Base-by-base conservation (phyloP, 2,113 vertebrate genomes). In the Dryoscopus gambensis region DNA sequence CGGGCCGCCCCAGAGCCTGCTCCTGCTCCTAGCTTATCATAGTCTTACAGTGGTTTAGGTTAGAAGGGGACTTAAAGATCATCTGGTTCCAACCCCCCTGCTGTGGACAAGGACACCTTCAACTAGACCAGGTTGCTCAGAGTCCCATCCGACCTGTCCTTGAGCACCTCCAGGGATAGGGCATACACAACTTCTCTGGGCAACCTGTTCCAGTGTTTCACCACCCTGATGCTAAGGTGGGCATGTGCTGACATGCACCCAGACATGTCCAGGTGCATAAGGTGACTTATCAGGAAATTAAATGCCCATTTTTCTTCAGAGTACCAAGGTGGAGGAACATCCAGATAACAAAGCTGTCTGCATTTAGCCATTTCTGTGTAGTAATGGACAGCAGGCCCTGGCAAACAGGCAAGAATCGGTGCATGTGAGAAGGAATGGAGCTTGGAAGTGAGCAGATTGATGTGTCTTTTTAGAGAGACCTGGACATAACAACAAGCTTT, bases 311-410 rank as follows among this genome's bases (percentile, higher is more conserved):
- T 50, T 71, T 52, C 46, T 47, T 42, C 28, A 4, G 56, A 33
- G 9, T 11, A 7, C 31, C 17, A 7, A 37, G 30, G 44, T 3
- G 14, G 49, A 83, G n/a, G 19, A 62, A 7, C 42, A 20, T n/a
- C n/a, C 28, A 7, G 23, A 5, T 62, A 8, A 11, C 33, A 8
- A 11, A 35, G 21, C 57, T 84, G 42, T 11, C 35, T 16, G 4
- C 15, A 1, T n/a, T 25, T 40, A 40, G 19, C 33, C 8, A 0
- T 76, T 63, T 47, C 39, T 5, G 0, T 19, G 46, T 17, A 18
- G 42, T 13, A 25, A 5, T 13, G 56, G 55, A 5, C 28, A 53
- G 35, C 47, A 84, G 81, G 80, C 76, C 86, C 33, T 35, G 47
- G 46, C 28, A 6, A n/a, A 28, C 4, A 11, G 63, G 42, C 42